Evolutionary conservation across 2,797 vertebrate species (phyloP).

Genomic region (Malurus leucopterus): DNA sequence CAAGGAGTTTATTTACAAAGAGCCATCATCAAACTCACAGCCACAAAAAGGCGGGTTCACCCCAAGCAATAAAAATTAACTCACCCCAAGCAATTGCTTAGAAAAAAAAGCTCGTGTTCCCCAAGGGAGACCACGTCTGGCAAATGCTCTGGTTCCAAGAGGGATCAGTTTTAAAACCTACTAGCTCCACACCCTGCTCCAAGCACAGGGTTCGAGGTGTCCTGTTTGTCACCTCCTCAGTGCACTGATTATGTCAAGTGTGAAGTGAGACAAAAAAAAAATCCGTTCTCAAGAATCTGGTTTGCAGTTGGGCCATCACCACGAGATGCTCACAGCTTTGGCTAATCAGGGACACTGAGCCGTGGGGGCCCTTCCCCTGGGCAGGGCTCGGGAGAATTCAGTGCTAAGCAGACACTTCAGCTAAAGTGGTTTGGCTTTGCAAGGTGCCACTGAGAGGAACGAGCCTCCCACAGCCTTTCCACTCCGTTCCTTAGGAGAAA

Average conservation of each 20-base stretch:
- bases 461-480: not conserved
- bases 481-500: not conserved
- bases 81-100: slow-evolving; percentile 38
- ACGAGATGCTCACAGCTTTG: not conserved
- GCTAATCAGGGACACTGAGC: not conserved
- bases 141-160: slow-evolving; percentile 28
- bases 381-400: not conserved
- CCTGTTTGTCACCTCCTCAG: not conserved
- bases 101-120: not conserved
- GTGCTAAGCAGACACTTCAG: not conserved
- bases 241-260: not conserved
- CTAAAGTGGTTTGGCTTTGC: not conserved
- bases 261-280: not conserved
- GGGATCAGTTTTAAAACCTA: not conserved
- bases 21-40: slow-evolving; percentile 44
- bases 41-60: slow-evolving; percentile 1
- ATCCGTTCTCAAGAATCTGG: not conserved
- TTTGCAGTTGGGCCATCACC: not conserved
- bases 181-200: not conserved
- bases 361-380: not conserved
- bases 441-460: not conserved
- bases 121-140: slow-evolving; percentile 9
- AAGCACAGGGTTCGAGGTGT: not conserved
- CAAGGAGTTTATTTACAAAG: slow-evolving; percentile 70
- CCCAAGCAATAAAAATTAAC: slow-evolving; percentile 43